A percentile compares a stretch with the other conserved stretches of the same genome.
These are phyloP conservation scores for Eriocheir sinensis DNA, from an alignment of 1,140 invertebrate species.

Conservation along the genomic window DNA sequence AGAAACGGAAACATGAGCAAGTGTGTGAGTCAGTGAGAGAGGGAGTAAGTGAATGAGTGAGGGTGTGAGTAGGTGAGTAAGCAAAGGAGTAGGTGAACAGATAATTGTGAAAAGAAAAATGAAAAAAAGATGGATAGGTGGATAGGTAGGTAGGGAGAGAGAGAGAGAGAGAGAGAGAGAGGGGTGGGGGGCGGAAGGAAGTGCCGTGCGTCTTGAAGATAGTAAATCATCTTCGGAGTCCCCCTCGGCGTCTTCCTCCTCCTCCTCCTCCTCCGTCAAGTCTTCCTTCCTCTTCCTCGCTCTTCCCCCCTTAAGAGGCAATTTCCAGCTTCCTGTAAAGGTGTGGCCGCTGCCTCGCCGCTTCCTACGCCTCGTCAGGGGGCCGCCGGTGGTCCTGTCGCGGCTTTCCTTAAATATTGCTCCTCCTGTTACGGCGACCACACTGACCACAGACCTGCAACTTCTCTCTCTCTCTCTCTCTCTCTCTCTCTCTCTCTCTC, in stretches of 20 bases:
- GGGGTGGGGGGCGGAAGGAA: not conserved
- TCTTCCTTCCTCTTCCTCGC: not conserved
- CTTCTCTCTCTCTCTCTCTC: not conserved
- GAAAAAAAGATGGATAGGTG: no score
- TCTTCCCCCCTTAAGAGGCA: not conserved
- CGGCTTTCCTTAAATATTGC: not conserved
- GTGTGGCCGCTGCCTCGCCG: not conserved
- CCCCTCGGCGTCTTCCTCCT: no score
- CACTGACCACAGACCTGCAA: no score
- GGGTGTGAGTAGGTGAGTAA: no score
- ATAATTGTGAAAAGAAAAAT: no score
- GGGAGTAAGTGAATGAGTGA: no score
- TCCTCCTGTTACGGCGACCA: not conserved
- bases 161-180: not conserved
- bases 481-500: not conserved
- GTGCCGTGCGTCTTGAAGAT: not conserved
- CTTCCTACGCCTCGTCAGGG: not conserved
- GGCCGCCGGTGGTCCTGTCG: not conserved
- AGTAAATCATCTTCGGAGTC: not conserved
- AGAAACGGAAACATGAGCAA: no score
- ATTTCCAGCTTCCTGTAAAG: slow-evolving; percentile 40
- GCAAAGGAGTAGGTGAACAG: no score
- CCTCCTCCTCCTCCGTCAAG: not conserved
- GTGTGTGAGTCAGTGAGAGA: no score
- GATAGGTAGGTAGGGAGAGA: not conserved